A percentile compares a stretch with the other conserved stretches of the same genome.
These are phyloP conservation scores for Dasyurus viverrinus DNA, from an alignment of 2,113 vertebrate genomes.

Conservation along the genomic window DNA sequence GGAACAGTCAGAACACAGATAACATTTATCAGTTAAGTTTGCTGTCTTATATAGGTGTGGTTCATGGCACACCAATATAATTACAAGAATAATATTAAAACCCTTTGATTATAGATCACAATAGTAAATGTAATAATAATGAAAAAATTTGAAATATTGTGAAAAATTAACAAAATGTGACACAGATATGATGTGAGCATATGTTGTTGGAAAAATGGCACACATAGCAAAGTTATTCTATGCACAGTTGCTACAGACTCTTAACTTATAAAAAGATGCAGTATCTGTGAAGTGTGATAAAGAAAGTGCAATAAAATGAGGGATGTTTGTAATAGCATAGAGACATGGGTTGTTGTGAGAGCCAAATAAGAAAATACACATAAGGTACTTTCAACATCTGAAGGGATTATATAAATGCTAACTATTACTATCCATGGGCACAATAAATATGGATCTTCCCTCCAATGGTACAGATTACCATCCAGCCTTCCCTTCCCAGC, in stretches of 20 bases:
- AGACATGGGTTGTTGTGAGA: background rate
- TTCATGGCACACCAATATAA: no score
- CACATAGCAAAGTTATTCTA: background rate
- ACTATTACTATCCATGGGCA: background rate
- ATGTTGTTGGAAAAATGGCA: background rate
- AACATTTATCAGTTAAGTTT: background rate
- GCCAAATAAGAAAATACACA: background rate
- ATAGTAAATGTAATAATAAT: no score
- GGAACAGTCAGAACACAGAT: background rate
- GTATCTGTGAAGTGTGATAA: background rate
- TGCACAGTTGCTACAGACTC: background rate
- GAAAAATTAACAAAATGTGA: no score
- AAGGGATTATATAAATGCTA: background rate
- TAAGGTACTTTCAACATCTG: background rate
- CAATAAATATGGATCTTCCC: background rate
- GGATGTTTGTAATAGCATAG: background rate
- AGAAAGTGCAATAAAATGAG: background rate
- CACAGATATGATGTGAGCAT: no score
- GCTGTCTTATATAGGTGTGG: background rate
- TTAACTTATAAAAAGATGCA: background rate
- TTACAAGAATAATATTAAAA: no score
- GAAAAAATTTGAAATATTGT: no score
- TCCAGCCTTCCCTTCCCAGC: background rate
- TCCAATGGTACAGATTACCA: no score
- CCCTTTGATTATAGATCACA: no score